These are phyloP conservation scores for Arnoldichthys spilopterus DNA, from an alignment of 2,797 vertebrate species.

Conservation along the genomic window DNA sequence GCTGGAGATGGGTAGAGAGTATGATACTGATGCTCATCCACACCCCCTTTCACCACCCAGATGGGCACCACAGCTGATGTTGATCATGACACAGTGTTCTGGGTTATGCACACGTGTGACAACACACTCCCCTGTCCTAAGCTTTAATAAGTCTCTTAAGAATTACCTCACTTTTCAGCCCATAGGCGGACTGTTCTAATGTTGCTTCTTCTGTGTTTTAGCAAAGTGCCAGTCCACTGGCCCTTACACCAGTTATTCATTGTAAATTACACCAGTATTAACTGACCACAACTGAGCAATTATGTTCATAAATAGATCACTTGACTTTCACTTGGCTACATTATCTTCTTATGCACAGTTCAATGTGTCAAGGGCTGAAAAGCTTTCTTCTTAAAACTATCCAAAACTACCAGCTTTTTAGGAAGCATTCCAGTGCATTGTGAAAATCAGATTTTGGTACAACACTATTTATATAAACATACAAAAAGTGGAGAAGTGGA, in stretches of 20 bases:
- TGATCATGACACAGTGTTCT: slow-evolving; percentile 61
- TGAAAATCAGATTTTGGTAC: too few relatives aligned
- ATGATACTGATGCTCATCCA: slow-evolving; percentile 26
- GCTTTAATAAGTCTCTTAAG: slow-evolving; percentile 60
- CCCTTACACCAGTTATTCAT: slow-evolving; percentile 11
- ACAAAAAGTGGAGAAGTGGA: too few relatives aligned
- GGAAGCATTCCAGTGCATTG: too few relatives aligned
- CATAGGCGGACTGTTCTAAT: slow-evolving; percentile 36
- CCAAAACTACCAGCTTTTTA: too few relatives aligned
- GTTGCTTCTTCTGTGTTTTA: slow-evolving; percentile 35
- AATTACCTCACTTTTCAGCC: slow-evolving; percentile 58
- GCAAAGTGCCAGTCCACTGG: slow-evolving; percentile 52
- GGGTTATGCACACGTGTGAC: slow-evolving; percentile 42
- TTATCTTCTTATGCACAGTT: background rate
- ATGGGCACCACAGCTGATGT: slow-evolving; percentile 59
- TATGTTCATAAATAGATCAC: background rate
- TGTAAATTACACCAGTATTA: background rate
- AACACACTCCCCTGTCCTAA: slow-evolving; percentile 50
- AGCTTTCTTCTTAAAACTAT: too few relatives aligned
- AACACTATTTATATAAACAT: too few relatives aligned
- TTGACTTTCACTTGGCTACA: background rate
- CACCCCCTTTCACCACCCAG: slow-evolving; percentile 44
- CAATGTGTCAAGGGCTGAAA: too few relatives aligned
- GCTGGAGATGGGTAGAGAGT: slow-evolving; percentile 22
- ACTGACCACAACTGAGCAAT: background rate